Base-by-base conservation (phyloP, 2,113 vertebrate species). In the Oceanodroma tethys region DNA sequence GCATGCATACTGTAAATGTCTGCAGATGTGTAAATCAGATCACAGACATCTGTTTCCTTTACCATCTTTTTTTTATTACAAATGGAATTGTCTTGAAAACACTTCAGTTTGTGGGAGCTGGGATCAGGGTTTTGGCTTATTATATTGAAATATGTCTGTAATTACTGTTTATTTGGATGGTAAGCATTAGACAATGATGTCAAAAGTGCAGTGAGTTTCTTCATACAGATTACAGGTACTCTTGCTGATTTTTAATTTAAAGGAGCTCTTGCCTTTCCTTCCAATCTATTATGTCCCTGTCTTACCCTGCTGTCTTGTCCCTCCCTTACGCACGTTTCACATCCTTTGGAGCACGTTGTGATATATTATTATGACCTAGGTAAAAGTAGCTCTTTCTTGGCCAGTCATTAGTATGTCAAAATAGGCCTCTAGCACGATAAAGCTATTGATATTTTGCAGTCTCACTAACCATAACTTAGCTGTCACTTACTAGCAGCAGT, bases 31-130 rank as follows among this genome's bases (percentile, higher is more conserved):
- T 90, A 93, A 97, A 96, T 95, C 93, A 94, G 92, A 92, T 87
- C 74, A 91, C 88, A 95, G 73, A 90, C 93, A 95, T 97, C 95
- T 96, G 88, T 95, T 97, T 97, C 71, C 93, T 97, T 96, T 93
- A 58, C 88, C 88, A 89, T 92, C 93, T 98, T 90, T 60, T 96
- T 96, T 83, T 71, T 95, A 93, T 98, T 96, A 95, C 75, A 87
- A 95, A 92, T 91, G 71, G 76, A 93, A 89, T 95, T 80, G 40
- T 95, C 91, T 93, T 87, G 53, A 96, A 97, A 95, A 83, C 9
- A 9, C 71, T 84, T 97, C 48, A 13, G 13, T 95, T 85, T 88
- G 85, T 91, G 82, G 74, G 29, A 91, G 68, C 93, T 86, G 67
- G 80, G 93, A 88, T 97, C 63, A 90, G 87, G 91, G 63, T 45